Percentiles rank a stretch among this genome's conserved stretches.
Evolutionary conservation across 2,797 vertebrate species (phyloP).

Genomic region (Eulemur coronatus): DNA sequence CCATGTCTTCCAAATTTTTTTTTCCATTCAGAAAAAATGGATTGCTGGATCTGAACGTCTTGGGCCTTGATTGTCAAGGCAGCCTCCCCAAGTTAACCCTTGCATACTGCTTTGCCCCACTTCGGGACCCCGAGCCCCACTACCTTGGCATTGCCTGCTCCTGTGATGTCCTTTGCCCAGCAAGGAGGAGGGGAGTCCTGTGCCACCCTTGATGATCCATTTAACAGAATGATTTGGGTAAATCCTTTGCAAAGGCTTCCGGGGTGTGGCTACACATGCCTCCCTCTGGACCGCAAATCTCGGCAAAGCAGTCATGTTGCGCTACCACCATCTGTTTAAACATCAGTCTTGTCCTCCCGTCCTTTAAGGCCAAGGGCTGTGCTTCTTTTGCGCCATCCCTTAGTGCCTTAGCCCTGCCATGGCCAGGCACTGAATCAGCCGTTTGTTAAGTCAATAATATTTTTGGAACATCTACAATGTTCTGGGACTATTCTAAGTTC

Average conservation of each 20-base stretch:
- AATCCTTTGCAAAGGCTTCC: not conserved
- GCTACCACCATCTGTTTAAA: not conserved
- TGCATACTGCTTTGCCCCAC: not conserved
- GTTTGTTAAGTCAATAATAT: not conserved
- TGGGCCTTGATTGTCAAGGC: not conserved
- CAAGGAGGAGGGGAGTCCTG: not conserved
- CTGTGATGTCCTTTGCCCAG: not conserved
- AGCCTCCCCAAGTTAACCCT: not conserved
- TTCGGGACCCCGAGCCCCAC: fast-evolving
- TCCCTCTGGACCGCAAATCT: too few relatives aligned
- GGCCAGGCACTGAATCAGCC: not conserved
- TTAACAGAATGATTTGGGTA: not conserved
- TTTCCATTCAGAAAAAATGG: not conserved
- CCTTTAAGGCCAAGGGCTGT: not conserved
- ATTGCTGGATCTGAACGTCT: not conserved
- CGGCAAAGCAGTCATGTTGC: fast-evolving
- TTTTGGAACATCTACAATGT: not conserved
- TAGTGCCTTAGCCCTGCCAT: fast-evolving
- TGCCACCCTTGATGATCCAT: not conserved
- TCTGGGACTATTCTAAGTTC: not conserved
- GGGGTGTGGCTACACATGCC: fast-evolving
- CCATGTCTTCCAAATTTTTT: too few relatives aligned
- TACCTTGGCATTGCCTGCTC: too few relatives aligned
- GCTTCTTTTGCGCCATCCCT: not conserved
- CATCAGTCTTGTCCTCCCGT: not conserved